A percentile compares a stretch with the other conserved stretches of the same genome.
Conservation (phyloP, 30 jellyfish, hydroid and myxozoan genomes). For the Phacellophora camtschatica region DNA sequence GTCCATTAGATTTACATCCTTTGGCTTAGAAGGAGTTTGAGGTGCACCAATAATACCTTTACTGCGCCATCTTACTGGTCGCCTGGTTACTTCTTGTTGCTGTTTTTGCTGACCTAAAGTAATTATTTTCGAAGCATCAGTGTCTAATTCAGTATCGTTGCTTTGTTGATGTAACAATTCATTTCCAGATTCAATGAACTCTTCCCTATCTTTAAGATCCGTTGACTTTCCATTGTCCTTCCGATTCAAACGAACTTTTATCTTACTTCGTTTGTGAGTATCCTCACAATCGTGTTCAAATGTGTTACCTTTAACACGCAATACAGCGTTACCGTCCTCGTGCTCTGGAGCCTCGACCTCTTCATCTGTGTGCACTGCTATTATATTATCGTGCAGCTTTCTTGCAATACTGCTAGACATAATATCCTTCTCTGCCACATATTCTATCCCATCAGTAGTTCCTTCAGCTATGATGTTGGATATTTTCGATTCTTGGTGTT, state of each 20-base stretch:
- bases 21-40: conserved; percentile 35
- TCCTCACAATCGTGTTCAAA: too few species aligned
- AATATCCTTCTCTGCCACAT: background rate
- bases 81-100: background rate
- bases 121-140: too few species aligned
- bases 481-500: background rate
- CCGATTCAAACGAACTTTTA: background rate
- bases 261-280: background rate
- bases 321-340: background rate
- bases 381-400: background rate
- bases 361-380: background rate
- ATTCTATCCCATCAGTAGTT: background rate
- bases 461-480: background rate
- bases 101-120: too few species aligned
- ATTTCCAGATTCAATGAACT: background rate
- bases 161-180: background rate
- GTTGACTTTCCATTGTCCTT: background rate
- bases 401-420: background rate
- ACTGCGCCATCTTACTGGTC: background rate
- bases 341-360: background rate
- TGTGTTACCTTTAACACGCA: too few species aligned
- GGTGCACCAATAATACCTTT: background rate
- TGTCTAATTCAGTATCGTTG: background rate
- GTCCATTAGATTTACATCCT: conserved; percentile 35
- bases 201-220: background rate